Evolutionary conservation across 2,888 invertebrate genomes (phyloP).

Genomic region (Dryomyza anilis): DNA sequence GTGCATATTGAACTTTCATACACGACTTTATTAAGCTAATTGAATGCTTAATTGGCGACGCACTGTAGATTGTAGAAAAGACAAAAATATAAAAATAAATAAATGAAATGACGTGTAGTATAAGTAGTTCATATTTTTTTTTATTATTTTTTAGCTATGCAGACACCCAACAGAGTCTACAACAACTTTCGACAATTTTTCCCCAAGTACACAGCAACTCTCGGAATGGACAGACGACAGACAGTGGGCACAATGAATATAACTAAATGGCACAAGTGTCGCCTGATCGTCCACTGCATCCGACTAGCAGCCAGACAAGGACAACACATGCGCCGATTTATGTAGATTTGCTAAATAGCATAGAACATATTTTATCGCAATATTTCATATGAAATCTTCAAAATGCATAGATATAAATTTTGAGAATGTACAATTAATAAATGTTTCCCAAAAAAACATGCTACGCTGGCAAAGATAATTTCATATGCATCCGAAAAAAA

Average conservation of each 20-base stretch:
- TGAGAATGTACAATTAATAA: constrained; percentile 2
- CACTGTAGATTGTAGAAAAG: constrained; percentile 28
- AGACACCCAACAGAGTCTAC: background rate
- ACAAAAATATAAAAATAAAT: background rate
- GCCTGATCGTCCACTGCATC: background rate
- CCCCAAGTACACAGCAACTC: no score
- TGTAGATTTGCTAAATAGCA: background rate
- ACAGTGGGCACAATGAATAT: background rate
- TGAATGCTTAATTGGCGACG: constrained; percentile 44
- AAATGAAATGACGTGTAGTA: background rate
- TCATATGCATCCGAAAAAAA: background rate
- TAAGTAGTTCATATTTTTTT: background rate
- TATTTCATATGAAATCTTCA: constrained; percentile 15
- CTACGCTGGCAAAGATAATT: constrained; percentile 15
- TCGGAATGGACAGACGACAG: background rate
- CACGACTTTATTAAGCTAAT: constrained; percentile 39
- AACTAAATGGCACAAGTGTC: constrained; percentile 9
- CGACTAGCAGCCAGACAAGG: constrained; percentile 1
- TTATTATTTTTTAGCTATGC: constrained; percentile 12
- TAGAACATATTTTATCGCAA: background rate
- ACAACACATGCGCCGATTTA: background rate
- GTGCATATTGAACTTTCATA: background rate
- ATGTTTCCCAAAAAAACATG: constrained; percentile 39
- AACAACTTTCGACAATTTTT: background rate
- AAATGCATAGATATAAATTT: constrained; percentile 2